A percentile compares a stretch with the other conserved stretches of the same genome.
Evolutionary conservation across 2,113 vertebrate genomes (phyloP).

Genomic region (Anoura caudifer): DNA sequence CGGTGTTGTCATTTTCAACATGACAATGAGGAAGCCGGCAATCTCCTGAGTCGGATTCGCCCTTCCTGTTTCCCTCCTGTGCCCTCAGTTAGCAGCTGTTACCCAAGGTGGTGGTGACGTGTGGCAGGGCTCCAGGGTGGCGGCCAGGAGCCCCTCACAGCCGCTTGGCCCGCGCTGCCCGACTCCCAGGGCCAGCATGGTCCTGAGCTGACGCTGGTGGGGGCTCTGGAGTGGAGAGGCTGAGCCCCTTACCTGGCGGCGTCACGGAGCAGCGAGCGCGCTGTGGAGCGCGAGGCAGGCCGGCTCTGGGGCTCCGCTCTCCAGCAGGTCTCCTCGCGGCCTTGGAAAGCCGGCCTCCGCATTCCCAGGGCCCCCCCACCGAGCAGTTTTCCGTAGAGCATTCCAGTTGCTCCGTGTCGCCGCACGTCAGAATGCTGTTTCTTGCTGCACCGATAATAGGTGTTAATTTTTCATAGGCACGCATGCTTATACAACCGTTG

Average conservation of each 20-base stretch:
- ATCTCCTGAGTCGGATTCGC: not conserved
- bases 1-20: not conserved
- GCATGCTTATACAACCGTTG: not conserved
- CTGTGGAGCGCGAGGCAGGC: not conserved
- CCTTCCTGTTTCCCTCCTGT: not conserved
- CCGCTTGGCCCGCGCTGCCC: fast-evolving
- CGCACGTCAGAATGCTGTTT: not conserved
- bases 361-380: not conserved
- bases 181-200: not conserved
- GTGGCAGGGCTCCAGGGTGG: not conserved
- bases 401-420: fast-evolving
- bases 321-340: fast-evolving
- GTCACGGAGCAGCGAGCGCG: not conserved
- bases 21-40: not conserved
- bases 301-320: not conserved
- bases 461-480: not conserved
- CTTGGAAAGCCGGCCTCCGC: not conserved
- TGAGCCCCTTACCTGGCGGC: too few relatives aligned
- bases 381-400: not conserved
- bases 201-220: not conserved
- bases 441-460: not conserved
- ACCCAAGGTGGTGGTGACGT: not conserved
- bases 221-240: not conserved
- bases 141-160: not conserved
- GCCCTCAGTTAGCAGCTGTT: not conserved